These are phyloP conservation scores for Melieria picta DNA, from an alignment of 2,888 invertebrate species.

Conservation along the genomic window DNA sequence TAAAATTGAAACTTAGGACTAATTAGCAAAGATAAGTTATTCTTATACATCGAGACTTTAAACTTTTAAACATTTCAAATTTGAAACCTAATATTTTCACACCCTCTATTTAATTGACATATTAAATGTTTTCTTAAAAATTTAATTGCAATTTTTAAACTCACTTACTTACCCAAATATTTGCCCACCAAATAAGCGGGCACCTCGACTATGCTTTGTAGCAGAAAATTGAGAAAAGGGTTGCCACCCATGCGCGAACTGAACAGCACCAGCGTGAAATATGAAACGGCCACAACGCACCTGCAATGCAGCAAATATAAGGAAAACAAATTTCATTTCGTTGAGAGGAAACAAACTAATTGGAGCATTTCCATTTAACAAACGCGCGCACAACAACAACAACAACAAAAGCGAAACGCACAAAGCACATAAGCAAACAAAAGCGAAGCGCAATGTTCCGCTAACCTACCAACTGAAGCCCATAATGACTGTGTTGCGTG, in stretches of 20 bases:
- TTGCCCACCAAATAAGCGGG: slow-evolving; percentile 72
- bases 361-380: too few species aligned
- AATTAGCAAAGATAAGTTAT: too few species aligned
- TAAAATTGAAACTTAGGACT: too few species aligned
- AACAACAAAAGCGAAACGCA: background rate
- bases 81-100: background rate
- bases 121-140: background rate
- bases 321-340: too few species aligned
- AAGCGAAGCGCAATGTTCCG: background rate
- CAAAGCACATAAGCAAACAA: background rate
- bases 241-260: slow-evolving; percentile 71
- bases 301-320: slow-evolving; percentile 57
- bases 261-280: slow-evolving; percentile 69
- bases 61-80: too few species aligned
- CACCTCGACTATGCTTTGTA: slow-evolving; percentile 73
- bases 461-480: slow-evolving; percentile 69
- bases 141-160: slow-evolving; percentile 1
- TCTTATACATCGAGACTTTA: too few species aligned
- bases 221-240: slow-evolving; percentile 74
- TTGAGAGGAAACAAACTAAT: too few species aligned
- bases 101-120: background rate
- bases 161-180: slow-evolving; percentile 61
- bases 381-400: background rate
- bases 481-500: slow-evolving; percentile 69
- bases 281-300: slow-evolving; percentile 68